A percentile compares a stretch with the other conserved stretches of the same genome.
These are phyloP conservation scores for Manacus vitellinus DNA, from an alignment of 2,113 vertebrate genomes.

Conservation along the genomic window DNA sequence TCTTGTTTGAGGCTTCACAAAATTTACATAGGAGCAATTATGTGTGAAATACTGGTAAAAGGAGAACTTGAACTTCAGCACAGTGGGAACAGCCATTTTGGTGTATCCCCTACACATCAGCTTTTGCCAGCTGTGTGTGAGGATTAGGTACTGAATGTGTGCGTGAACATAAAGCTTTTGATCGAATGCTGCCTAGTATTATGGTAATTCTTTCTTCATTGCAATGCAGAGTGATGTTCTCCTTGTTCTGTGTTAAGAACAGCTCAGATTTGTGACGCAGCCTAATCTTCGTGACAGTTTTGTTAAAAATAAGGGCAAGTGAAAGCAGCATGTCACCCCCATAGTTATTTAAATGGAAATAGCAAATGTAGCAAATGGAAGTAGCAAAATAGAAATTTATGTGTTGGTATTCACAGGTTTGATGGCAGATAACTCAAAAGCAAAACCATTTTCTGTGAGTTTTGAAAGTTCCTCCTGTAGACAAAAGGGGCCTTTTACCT, in stretches of 20 bases:
- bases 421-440: neutral
- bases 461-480: neutral
- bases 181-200: neutral
- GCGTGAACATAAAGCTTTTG: neutral
- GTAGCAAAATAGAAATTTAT: neutral
- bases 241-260: neutral
- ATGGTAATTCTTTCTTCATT: neutral
- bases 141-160: neutral
- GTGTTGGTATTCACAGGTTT: neutral
- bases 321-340: neutral
- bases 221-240: neutral
- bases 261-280: neutral
- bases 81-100: neutral
- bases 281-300: neutral
- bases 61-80: neutral
- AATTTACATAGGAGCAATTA: neutral
- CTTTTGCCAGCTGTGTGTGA: neutral
- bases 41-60: neutral
- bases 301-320: neutral
- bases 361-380: neutral
- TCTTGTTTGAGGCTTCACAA: neutral
- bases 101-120: neutral
- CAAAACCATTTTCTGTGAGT: neutral
- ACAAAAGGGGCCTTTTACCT: neutral
- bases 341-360: neutral